Conservation (phyloP, 2,888 invertebrate genomes). For the Meiosimyza platycephala region DNA sequence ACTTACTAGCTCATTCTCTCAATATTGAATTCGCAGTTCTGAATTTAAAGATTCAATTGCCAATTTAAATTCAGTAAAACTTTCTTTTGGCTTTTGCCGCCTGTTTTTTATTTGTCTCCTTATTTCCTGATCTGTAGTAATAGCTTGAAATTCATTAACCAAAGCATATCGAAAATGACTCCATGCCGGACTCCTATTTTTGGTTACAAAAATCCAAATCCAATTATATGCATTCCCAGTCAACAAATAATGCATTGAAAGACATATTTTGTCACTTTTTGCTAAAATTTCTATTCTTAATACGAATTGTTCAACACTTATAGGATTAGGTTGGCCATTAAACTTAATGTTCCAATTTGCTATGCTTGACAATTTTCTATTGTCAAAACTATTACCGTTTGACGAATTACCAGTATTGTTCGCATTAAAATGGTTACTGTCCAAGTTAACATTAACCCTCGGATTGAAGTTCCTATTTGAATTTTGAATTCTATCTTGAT, state of each 20-base stretch:
- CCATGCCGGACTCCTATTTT: not conserved
- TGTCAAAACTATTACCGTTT: not conserved
- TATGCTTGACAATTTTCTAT: not conserved
- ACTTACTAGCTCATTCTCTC: conserved; percentile 13
- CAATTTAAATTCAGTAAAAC: conserved; percentile 28
- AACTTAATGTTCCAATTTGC: conserved; percentile 1
- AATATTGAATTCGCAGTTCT: conserved; percentile 3
- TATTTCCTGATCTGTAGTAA: conserved; percentile 20
- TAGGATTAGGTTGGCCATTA: conserved; percentile 4
- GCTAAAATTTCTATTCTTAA: conserved; percentile 14
- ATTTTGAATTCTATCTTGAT: not conserved
- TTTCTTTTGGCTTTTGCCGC: conserved; percentile 21
- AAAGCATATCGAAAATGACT: not conserved
- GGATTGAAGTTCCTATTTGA: not conserved
- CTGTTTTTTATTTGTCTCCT: conserved; percentile 23
- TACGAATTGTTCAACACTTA: not conserved
- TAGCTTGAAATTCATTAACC: conserved; percentile 6
- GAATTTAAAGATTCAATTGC: conserved; percentile 19
- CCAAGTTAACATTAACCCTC: not conserved
- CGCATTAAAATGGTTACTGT: not conserved
- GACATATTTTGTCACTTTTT: conserved; percentile 15
- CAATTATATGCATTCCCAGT: conserved; percentile 11
- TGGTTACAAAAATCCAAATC: conserved; percentile 1
- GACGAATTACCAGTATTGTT: not conserved
- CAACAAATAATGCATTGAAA: conserved; percentile 18